phyloP scores from a whole-genome alignment of 2,113 vertebrate genomes.

The Steatornis caripensis region DNA sequence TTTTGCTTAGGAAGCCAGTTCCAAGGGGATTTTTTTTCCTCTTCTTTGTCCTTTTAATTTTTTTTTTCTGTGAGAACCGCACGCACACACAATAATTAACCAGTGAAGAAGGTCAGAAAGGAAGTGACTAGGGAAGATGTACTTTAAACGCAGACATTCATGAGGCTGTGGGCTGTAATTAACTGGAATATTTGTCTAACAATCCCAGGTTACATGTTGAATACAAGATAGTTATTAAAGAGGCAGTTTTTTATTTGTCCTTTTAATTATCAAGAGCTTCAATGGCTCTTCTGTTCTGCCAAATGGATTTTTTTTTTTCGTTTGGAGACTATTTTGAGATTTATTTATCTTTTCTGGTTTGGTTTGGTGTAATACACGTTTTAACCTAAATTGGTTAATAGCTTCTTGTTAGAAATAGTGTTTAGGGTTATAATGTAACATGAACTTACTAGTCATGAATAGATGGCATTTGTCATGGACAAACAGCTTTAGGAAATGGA shows the following conservation, averaged over 20 bases:
- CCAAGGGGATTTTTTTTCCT: neutral
- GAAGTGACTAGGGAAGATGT: constrained; percentile 14
- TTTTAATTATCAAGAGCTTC: constrained; percentile 3
- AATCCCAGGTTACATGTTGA: neutral
- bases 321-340: neutral
- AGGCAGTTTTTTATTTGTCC: neutral
- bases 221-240: neutral
- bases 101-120: constrained; percentile 23
- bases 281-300: neutral
- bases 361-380: neutral
- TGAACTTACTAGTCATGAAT: neutral
- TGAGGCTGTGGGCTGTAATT: constrained; percentile 24
- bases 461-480: neutral
- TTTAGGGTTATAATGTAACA: neutral
- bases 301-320: neutral
- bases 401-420: neutral
- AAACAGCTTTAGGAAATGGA: neutral
- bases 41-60: neutral
- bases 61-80: neutral
- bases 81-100: constrained; percentile 32
- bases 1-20: constrained; percentile 14
- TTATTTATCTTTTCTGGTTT: neutral
- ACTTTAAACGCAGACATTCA: constrained; percentile 1
- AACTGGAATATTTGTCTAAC: constrained; percentile 6
- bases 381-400: neutral